A percentile compares a stretch with the other conserved stretches of the same genome.
These are phyloP conservation scores for Tiliacea aurago DNA, from an alignment of 2,888 invertebrate genomes.

Conservation along the genomic window DNA sequence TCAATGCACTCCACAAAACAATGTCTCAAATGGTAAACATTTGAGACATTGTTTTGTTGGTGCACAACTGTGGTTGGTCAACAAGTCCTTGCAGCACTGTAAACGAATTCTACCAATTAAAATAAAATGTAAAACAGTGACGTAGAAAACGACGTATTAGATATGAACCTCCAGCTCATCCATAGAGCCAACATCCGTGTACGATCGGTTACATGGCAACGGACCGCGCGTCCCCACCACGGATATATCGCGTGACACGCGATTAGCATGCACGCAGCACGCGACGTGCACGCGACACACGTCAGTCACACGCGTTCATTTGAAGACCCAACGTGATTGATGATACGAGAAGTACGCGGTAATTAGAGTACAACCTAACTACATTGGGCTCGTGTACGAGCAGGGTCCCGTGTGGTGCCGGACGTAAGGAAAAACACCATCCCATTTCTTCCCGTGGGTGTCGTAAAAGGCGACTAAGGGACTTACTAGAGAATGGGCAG, in stretches of 20 bases:
- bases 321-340: constrained; percentile 26
- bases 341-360: constrained; percentile 16
- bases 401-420: too few relatives aligned
- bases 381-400: not conserved
- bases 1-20: too few relatives aligned
- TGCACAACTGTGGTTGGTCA: not conserved
- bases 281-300: constrained; percentile 10
- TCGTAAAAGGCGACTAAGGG: too few relatives aligned
- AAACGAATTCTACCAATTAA: not conserved
- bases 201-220: constrained; percentile 40
- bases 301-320: constrained; percentile 10
- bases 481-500: too few relatives aligned
- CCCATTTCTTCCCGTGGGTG: too few relatives aligned
- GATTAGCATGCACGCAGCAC: constrained; percentile 26
- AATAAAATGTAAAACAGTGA: not conserved
- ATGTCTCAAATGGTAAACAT: too few relatives aligned
- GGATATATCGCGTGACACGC: constrained; percentile 54
- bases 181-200: constrained; percentile 21
- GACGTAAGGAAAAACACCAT: too few relatives aligned
- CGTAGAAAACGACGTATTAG: not conserved
- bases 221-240: constrained; percentile 21
- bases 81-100: too few relatives aligned
- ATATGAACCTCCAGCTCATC: not conserved
- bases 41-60: too few relatives aligned
- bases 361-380: not conserved